Conservation (phyloP, 2,888 invertebrate genomes). For the Bugulina stolonifera region DNA sequence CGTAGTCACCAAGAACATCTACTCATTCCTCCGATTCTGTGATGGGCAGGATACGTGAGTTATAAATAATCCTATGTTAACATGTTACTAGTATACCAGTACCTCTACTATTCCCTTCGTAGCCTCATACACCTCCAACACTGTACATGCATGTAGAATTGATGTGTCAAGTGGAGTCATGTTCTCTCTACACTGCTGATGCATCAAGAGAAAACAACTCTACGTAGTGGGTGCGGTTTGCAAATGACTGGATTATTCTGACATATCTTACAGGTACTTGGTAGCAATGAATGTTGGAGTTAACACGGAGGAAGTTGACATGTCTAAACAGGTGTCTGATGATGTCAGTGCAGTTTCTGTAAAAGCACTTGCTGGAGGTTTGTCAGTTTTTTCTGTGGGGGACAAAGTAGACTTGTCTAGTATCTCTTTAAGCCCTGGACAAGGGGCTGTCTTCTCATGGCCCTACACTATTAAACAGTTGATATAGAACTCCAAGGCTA, state of each 20-base stretch:
- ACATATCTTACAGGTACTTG: background rate
- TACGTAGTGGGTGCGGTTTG: too few species aligned
- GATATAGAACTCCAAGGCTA: too few species aligned
- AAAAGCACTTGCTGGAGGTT: background rate
- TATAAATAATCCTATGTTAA: too few species aligned
- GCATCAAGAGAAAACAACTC: too few species aligned
- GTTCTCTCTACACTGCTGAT: too few species aligned
- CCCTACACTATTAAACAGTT: background rate
- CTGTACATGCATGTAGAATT: too few species aligned
- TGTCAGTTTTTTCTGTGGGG: background rate
- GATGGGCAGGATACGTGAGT: conserved; percentile 4
- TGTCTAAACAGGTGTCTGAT: background rate
- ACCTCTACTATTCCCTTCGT: too few species aligned
- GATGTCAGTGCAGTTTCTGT: background rate
- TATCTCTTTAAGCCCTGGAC: background rate
- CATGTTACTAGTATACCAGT: too few species aligned
- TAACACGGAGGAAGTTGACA: background rate
- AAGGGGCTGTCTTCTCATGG: conserved; percentile 4
- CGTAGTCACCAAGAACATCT: conserved; percentile 34
- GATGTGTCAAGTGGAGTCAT: too few species aligned
- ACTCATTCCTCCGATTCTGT: conserved; percentile 38
- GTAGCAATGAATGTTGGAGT: background rate
- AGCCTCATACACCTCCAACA: too few species aligned
- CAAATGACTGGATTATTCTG: too few species aligned
- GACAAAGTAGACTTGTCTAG: background rate